phyloP scores from a whole-genome alignment of 2,113 vertebrate genomes.

The Syngnathus floridae region DNA sequence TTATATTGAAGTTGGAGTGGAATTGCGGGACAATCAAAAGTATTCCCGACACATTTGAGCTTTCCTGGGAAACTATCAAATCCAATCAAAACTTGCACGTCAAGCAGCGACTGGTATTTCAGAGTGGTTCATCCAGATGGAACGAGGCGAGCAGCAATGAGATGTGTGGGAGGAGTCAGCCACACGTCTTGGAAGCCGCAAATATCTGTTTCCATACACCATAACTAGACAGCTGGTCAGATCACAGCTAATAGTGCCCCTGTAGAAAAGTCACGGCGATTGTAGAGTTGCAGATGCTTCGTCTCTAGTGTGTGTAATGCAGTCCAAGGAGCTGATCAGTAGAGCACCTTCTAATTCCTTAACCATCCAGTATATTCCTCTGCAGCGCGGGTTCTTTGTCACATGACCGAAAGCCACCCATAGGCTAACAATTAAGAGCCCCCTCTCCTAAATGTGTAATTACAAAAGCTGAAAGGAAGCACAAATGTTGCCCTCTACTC shows the following conservation, averaged over 20 bases:
- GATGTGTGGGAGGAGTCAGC: not conserved
- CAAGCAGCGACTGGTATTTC: not conserved
- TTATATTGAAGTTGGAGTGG: not conserved
- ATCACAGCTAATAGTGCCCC: not conserved
- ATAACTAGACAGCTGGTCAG: not conserved
- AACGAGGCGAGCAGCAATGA: not conserved
- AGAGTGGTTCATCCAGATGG: not conserved
- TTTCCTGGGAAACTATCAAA: not conserved
- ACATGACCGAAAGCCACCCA: slow-evolving; percentile 3
- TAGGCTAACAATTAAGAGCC: slow-evolving; percentile 37
- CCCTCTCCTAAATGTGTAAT: slow-evolving; percentile 56
- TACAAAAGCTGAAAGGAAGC: slow-evolving; percentile 55
- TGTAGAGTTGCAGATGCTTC: not conserved
- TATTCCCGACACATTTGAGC: not conserved
- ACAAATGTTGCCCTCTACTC: slow-evolving; percentile 60
- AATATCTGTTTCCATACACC: not conserved
- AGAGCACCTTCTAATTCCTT: not conserved
- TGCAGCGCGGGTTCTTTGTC: not conserved
- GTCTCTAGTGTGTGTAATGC: not conserved
- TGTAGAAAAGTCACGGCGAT: not conserved
- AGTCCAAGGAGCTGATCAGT: not conserved
- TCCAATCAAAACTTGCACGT: not conserved
- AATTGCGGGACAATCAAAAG: not conserved
- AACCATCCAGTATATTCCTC: not conserved
- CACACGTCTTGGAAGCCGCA: not conserved